These are phyloP conservation scores for Psilanteris sp. DNA, from an alignment of 1,140 invertebrate genomes.

Conservation along the genomic window DNA sequence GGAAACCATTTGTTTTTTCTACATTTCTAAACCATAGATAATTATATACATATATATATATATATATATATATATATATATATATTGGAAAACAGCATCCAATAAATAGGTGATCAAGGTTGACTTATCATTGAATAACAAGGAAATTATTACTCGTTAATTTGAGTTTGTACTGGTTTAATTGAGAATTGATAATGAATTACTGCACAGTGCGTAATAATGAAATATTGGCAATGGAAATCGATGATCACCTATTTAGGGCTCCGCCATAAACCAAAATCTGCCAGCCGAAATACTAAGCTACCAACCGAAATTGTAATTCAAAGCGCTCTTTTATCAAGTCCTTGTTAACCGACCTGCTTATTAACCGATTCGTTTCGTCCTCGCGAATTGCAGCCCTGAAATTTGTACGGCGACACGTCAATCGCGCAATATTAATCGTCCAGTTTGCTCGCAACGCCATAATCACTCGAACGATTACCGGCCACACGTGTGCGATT, in stretches of 20 bases:
- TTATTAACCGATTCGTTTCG: conserved; percentile 27
- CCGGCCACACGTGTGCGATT: conserved; percentile 56
- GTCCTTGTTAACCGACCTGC: conserved; percentile 11
- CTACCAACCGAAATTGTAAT: conserved; percentile 8
- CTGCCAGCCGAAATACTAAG: not conserved
- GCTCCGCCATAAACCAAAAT: conserved; percentile 69
- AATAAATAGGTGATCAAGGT: conserved; percentile 69
- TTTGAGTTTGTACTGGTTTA: too few relatives aligned
- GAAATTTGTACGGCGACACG: conserved; percentile 36
- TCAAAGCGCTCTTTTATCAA: conserved; percentile 21
- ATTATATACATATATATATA: too few relatives aligned
- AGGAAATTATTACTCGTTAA: too few relatives aligned
- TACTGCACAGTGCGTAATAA: too few relatives aligned
- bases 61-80: too few relatives aligned
- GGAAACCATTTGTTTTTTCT: too few relatives aligned
- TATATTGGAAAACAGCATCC: conserved; percentile 68
- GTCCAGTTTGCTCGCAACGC: conserved; percentile 31
- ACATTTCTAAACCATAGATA: too few relatives aligned
- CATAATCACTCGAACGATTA: conserved; percentile 41
- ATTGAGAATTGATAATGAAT: too few relatives aligned
- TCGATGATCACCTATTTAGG: conserved; percentile 69
- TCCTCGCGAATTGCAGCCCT: conserved; percentile 50
- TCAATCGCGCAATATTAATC: conserved; percentile 41
- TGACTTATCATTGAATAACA: too few relatives aligned
- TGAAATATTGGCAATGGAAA: too few relatives aligned